Base-by-base conservation (phyloP, 2,888 invertebrate genomes). In the Muscina levida region DNA sequence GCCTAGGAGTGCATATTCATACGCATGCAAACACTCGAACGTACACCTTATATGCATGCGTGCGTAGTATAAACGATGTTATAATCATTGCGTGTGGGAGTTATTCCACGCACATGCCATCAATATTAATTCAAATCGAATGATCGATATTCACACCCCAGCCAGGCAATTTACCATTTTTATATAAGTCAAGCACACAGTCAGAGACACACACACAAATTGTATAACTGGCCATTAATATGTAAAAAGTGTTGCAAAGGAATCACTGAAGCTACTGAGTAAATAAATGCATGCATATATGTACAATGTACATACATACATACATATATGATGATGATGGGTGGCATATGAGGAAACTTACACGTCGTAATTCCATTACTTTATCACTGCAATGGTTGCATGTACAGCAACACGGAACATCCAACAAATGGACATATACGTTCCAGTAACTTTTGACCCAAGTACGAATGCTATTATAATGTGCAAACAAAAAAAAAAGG, bases 371-470 rank as follows among this genome's bases (percentile, higher is more conserved):
- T 42, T 42, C 22, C 42, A 62, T 62, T 39, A 51, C 10, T 51
- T 48, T 2, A 59, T 37, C 53, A 24, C 13, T 53, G 53, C 56
- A 56, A 11, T n/a, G n/a, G n/a, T 24, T 56, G 56, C 57, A 37
- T 2, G 19, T 31, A 59, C 10, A 59, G 6, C n/a, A 42, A 51
- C 39, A 57, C 62, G 31, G 59, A 57, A n/a, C 62, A 68, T 51
- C 31, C n/a, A 57, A 11, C 67, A 48, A 68, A 42, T 24, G 48
- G 17, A 37, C 67, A 51, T 66, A 24, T 79, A 31, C 31, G 79
- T 71, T 62, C 75, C 75, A 79, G 53, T 75, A 80, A 72, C 77
- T 67, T 74, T 71, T 77, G 76, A 79, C 62, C 73, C 53, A 65
- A 56, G 24, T 53, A 31, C 39, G 10, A 42, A n/a, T n/a, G 31